Percentiles rank a stretch among this genome's conserved stretches.
These are phyloP conservation scores for Leucopternis melanops DNA, from an alignment of 2,113 vertebrate species.

Conservation along the genomic window DNA sequence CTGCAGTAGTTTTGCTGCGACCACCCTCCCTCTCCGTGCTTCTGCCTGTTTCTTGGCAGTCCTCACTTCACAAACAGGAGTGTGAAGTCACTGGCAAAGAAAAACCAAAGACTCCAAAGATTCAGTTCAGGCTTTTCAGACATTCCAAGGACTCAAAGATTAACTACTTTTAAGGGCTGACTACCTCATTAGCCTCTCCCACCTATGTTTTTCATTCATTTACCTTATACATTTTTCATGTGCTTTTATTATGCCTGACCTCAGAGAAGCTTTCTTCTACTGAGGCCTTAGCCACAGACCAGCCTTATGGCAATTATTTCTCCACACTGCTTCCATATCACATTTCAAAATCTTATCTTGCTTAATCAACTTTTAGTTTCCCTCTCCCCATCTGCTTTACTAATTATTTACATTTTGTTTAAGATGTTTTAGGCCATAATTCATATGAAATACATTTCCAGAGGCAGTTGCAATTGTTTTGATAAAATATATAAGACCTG, in stretches of 20 bases:
- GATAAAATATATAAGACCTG: rapidly evolving
- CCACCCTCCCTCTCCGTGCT: not conserved
- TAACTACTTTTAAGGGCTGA: not conserved
- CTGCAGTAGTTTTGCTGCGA: rapidly evolving
- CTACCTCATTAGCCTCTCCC: not conserved
- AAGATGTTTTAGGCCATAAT: not conserved
- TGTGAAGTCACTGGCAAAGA: not conserved
- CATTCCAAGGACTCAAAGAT: not conserved
- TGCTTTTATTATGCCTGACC: not conserved
- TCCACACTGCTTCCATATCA: not conserved
- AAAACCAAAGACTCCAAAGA: not conserved
- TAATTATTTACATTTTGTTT: not conserved
- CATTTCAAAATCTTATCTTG: not conserved
- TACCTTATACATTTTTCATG: not conserved
- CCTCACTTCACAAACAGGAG: not conserved
- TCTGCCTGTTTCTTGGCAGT: not conserved
- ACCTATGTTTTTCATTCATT: not conserved
- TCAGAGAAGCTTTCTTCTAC: not conserved
- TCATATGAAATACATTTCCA: not conserved
- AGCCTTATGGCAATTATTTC: not conserved
- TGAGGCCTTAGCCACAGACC: not conserved
- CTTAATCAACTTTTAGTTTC: not conserved
- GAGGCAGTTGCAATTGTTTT: not conserved
- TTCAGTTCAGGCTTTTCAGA: not conserved
- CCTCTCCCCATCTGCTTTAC: not conserved